Conservation (phyloP, 2,797 vertebrate species). For the Chrysocyon brachyurus region DNA sequence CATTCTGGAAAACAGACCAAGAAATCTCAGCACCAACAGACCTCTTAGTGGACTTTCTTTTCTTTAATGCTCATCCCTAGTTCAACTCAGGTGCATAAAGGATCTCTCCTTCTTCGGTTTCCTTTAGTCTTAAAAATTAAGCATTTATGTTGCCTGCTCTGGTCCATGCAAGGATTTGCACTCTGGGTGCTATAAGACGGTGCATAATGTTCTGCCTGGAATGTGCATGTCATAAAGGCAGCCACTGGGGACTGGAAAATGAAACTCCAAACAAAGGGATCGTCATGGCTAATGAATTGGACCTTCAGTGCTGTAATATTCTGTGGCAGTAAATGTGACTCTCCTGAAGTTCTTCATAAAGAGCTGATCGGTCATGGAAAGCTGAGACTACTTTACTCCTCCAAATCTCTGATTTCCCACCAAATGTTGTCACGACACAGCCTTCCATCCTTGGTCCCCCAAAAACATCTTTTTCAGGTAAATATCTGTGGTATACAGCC, state of each 20-base stretch:
- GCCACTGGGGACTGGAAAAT: background rate
- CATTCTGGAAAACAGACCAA: slow-evolving; percentile 62
- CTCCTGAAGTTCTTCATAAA: slow-evolving; percentile 26
- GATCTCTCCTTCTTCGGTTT: too few relatives aligned
- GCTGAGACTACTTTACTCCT: background rate
- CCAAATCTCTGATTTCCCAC: background rate
- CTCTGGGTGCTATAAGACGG: background rate
- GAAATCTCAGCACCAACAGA: slow-evolving; percentile 10
- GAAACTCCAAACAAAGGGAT: slow-evolving; percentile 31
- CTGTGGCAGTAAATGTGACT: background rate
- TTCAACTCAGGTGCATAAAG: background rate
- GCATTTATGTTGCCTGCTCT: background rate
- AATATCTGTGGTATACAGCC: background rate
- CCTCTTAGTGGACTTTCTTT: background rate
- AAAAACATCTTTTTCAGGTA: slow-evolving; percentile 12
- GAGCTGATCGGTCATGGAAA: background rate
- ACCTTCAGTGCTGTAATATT: background rate
- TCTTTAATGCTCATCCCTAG: slow-evolving; percentile 20
- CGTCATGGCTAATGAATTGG: slow-evolving; percentile 35
- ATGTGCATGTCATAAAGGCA: background rate
- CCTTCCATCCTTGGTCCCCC: background rate
- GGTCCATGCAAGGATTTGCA: slow-evolving; percentile 55
- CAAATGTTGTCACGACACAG: background rate
- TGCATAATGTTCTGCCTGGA: slow-evolving; percentile 7
- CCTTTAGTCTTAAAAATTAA: slow-evolving; percentile 60